A percentile compares a stretch with the other conserved stretches of the same genome.
These are phyloP conservation scores for Willisornis vidua DNA, from an alignment of 2,113 vertebrate species.

Conservation along the genomic window DNA sequence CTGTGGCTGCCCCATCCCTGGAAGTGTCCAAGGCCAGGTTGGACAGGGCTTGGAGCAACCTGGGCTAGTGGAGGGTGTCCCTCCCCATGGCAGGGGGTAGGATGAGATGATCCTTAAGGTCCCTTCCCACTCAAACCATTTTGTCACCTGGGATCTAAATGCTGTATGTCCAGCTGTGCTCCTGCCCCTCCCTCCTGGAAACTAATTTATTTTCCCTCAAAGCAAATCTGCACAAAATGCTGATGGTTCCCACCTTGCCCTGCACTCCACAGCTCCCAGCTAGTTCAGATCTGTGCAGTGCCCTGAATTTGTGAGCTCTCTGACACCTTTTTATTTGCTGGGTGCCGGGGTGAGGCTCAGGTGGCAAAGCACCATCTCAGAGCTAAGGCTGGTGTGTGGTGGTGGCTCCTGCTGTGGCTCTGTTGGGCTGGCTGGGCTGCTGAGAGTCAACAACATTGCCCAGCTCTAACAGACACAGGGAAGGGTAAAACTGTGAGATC, in stretches of 20 bases:
- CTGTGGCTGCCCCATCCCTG: not conserved
- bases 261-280: rapidly evolving
- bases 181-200: not conserved
- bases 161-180: not conserved
- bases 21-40: not conserved
- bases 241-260: not conserved
- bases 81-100: not conserved
- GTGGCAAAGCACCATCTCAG: rapidly evolving
- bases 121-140: not conserved
- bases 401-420: not conserved
- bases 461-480: not conserved
- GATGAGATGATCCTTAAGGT: not conserved
- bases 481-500: not conserved
- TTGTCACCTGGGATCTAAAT: not conserved
- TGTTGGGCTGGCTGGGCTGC: not conserved
- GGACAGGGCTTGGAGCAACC: not conserved
- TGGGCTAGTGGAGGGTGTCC: not conserved
- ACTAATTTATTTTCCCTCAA: not conserved
- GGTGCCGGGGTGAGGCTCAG: not conserved
- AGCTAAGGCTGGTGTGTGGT: not conserved
- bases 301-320: not conserved
- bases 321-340: not conserved
- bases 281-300: not conserved
- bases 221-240: not conserved
- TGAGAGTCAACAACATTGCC: not conserved